Evolutionary conservation across 2,797 vertebrate genomes (phyloP).

Genomic region (Danio aesculapii): DNA sequence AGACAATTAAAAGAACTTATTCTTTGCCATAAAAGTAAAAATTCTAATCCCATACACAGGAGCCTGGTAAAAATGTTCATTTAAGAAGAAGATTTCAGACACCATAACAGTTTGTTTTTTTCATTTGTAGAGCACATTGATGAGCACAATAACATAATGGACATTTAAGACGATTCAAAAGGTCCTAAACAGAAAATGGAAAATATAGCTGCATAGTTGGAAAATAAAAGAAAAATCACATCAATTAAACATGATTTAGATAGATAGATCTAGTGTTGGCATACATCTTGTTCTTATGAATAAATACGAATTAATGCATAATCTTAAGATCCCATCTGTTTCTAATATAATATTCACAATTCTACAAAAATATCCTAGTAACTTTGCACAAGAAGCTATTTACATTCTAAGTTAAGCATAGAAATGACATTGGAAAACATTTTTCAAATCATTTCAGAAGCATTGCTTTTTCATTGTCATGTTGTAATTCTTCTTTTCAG

Average conservation of each 20-base stretch:
- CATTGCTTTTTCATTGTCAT: conserved; percentile 35
- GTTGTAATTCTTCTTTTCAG: conserved; percentile 42
- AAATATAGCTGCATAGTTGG: too few relatives aligned
- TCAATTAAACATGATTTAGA: background rate
- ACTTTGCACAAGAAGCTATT: conserved; percentile 26
- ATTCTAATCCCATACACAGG: too few relatives aligned
- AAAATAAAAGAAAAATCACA: too few relatives aligned
- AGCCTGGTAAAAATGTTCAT: too few relatives aligned
- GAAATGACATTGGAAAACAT: conserved; percentile 30
- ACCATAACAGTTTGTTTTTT: too few relatives aligned
- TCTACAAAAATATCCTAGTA: conserved; percentile 49
- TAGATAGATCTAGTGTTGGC: background rate
- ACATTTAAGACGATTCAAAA: too few relatives aligned
- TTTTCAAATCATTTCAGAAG: conserved; percentile 42
- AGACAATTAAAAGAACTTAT: too few relatives aligned
- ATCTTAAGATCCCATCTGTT: conserved; percentile 45
- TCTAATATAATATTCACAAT: conserved; percentile 51
- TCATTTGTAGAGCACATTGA: too few relatives aligned
- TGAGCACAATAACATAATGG: too few relatives aligned
- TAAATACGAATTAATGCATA: conserved; percentile 18
- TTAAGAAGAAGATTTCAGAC: too few relatives aligned
- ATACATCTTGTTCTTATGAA: conserved; percentile 41
- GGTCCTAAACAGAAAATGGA: too few relatives aligned
- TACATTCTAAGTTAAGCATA: conserved; percentile 37
- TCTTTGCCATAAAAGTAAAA: too few relatives aligned